Conservation (phyloP, 2,113 vertebrate genomes). For the Ardeotis arabs region DNA sequence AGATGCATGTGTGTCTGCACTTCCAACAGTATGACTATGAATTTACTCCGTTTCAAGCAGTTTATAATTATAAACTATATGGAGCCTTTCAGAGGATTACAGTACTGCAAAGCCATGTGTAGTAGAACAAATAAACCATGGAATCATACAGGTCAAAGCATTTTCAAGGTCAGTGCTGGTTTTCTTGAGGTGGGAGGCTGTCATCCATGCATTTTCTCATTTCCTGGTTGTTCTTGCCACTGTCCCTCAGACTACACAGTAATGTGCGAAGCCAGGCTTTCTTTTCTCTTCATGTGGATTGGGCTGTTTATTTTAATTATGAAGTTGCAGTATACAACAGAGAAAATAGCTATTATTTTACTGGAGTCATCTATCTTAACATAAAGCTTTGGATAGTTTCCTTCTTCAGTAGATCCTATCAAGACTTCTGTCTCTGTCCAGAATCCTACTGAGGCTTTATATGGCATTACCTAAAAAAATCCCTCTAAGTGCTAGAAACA, state of each 20-base stretch:
- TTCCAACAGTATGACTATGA: not conserved
- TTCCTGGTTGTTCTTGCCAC: not conserved
- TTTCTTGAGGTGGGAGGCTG: not conserved
- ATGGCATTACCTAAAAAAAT: not conserved
- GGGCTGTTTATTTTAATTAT: not conserved
- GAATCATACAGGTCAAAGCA: too few species aligned
- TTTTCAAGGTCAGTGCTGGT: not conserved
- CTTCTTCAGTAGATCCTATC: not conserved
- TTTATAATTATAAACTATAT: not conserved
- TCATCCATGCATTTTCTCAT: not conserved
- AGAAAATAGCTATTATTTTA: not conserved
- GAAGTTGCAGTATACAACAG: not conserved
- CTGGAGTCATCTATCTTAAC: not conserved
- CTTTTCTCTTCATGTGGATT: not conserved
- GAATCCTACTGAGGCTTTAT: not conserved
- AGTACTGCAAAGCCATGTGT: not conserved
- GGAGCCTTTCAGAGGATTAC: not conserved
- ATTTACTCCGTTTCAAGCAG: not conserved
- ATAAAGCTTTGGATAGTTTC: not conserved
- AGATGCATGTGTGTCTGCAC: not conserved
- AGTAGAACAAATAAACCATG: not conserved
- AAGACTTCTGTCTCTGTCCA: not conserved
- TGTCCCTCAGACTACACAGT: not conserved
- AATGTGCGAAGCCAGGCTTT: not conserved
- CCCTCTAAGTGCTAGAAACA: not conserved